Evolutionary conservation across 2,797 vertebrate species (phyloP).

Genomic region (Myotis daubentonii): DNA sequence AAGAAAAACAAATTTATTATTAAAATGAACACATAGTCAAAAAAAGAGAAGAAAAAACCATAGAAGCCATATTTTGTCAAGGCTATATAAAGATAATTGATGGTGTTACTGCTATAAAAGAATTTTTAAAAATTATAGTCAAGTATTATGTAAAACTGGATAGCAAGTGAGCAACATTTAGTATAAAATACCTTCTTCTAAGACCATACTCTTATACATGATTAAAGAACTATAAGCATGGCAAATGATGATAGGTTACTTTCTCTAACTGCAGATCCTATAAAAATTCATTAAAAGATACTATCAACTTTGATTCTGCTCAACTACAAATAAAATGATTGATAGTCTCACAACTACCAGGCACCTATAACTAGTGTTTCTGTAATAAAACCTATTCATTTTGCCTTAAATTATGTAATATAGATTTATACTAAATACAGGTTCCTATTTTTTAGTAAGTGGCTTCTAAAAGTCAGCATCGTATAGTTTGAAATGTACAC

Average conservation of each 20-base stretch:
- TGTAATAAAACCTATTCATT: constrained; percentile 24
- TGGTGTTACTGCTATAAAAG: neutral
- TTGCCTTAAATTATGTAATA: constrained; percentile 37
- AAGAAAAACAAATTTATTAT: constrained; percentile 24
- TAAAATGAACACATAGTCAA: constrained; percentile 6
- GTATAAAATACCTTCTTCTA: neutral
- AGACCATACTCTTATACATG: neutral
- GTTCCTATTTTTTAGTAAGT: constrained; percentile 18
- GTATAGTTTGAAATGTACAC: neutral
- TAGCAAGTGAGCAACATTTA: neutral
- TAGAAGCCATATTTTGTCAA: neutral
- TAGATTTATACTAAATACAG: neutral
- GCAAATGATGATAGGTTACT: constrained; percentile 22
- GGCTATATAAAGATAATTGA: neutral
- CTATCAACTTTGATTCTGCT: constrained; percentile 1
- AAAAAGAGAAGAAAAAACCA: constrained; percentile 48
- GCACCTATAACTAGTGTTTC: neutral
- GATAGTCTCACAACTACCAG: neutral
- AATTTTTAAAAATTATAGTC: constrained; percentile 4
- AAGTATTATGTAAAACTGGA: neutral
- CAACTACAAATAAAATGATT: constrained; percentile 24
- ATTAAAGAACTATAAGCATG: constrained; percentile 8
- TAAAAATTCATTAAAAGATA: neutral
- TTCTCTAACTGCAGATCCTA: neutral
- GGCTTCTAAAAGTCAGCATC: constrained; percentile 19